These are phyloP conservation scores for Myripristis jacobus DNA, from an alignment of 2,797 vertebrate genomes.

Conservation along the genomic window DNA sequence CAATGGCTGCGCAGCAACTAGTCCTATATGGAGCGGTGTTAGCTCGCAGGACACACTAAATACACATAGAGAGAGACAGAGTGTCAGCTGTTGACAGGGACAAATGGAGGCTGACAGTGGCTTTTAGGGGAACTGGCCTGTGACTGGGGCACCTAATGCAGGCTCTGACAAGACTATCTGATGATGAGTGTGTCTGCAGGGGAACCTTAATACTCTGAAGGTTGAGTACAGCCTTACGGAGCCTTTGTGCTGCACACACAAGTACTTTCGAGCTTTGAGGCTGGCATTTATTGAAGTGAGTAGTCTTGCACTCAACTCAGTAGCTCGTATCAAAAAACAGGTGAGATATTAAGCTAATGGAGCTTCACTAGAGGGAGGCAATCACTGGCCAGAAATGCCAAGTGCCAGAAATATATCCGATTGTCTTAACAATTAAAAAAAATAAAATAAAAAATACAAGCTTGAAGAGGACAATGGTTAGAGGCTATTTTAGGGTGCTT, in stretches of 20 bases:
- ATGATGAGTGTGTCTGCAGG: conserved; percentile 16
- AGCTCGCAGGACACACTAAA: conserved; percentile 39
- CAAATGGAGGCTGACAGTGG: conserved; percentile 53
- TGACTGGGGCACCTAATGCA: conserved; percentile 37
- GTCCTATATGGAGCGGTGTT: conserved; percentile 39
- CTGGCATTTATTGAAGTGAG: conserved; percentile 13
- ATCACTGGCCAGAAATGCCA: not conserved
- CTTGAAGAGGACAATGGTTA: conserved; percentile 5
- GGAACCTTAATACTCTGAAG: conserved; percentile 14
- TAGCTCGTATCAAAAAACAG: not conserved
- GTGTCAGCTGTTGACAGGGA: conserved; percentile 38
- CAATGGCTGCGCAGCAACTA: conserved; percentile 22
- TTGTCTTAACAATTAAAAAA: conserved; percentile 1
- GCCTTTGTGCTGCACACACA: conserved; percentile 13
- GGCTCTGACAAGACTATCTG: conserved; percentile 36
- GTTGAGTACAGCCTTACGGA: conserved; percentile 9
- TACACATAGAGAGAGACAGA: conserved; percentile 43
- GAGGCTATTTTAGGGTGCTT: not conserved
- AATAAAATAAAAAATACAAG: not conserved
- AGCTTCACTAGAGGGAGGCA: not conserved
- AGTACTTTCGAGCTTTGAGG: not conserved
- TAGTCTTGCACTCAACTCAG: not conserved
- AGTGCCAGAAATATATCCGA: not conserved
- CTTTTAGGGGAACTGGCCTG: conserved; percentile 42
- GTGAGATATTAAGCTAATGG: not conserved